Evolutionary conservation across 1,140 invertebrate genomes (phyloP).

Genomic region (Ericerus pela): DNA sequence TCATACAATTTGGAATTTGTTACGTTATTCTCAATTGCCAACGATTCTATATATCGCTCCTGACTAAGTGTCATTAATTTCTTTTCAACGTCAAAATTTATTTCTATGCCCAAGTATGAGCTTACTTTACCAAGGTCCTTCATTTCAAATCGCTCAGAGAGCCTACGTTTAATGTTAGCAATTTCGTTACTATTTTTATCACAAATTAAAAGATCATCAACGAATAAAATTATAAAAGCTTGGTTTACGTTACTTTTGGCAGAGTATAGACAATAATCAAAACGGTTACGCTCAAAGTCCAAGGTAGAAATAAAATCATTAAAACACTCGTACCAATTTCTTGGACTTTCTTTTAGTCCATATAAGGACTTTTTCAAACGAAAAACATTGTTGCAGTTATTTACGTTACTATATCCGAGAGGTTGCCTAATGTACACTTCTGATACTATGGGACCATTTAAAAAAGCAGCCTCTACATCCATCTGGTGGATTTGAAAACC

Average conservation of each 20-base stretch:
- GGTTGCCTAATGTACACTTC: slow-evolving; percentile 14
- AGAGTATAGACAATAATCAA: slow-evolving; percentile 11
- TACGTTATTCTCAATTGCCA: background rate
- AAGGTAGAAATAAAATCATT: background rate
- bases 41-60: background rate
- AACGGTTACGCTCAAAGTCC: background rate
- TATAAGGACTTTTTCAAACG: slow-evolving; percentile 13
- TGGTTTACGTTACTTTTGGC: background rate
- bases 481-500: slow-evolving; percentile 14
- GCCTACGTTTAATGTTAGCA: background rate
- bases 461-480: slow-evolving; percentile 12
- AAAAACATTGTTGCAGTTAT: background rate
- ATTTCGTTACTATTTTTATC: background rate
- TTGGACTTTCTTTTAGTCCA: slow-evolving; percentile 12
- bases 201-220: slow-evolving; percentile 13
- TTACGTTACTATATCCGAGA: slow-evolving; percentile 16
- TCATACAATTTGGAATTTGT: background rate
- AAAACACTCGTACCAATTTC: slow-evolving; percentile 12
- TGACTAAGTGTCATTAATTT: background rate
- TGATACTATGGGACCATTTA: slow-evolving; percentile 6
- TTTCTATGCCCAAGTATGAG: slow-evolving; percentile 5
- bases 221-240: background rate
- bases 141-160: slow-evolving; percentile 4
- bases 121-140: background rate
- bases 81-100: background rate